Conservation (phyloP, 2,888 invertebrate species). For the Drosophila antonietae region DNA sequence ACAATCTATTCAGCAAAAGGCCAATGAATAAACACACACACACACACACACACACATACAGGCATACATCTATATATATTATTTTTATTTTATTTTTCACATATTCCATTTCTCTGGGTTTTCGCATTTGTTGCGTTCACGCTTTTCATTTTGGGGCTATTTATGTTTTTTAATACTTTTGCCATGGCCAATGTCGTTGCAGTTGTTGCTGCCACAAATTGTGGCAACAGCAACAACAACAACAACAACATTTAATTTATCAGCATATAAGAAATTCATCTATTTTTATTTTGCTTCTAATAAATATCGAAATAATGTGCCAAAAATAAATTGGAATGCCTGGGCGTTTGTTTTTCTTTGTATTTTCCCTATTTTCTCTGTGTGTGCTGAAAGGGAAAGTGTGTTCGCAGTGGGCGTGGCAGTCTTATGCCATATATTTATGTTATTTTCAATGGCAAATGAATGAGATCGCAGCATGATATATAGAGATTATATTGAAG, state of each 20-base stretch:
- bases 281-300: conserved; percentile 51
- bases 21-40: conserved; percentile 17
- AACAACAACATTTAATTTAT: neutral
- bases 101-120: conserved; percentile 15
- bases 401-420: conserved; percentile 35
- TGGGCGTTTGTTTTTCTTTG: conserved; percentile 38
- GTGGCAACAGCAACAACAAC: conserved; percentile 18
- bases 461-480: neutral
- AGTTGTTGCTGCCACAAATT: conserved; percentile 57
- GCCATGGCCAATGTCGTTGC: conserved; percentile 58
- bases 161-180: conserved; percentile 47
- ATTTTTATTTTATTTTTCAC: conserved; percentile 12
- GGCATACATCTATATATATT: conserved; percentile 1
- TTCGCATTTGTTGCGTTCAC: conserved; percentile 45
- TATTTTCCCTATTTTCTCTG: neutral
- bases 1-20: conserved; percentile 14
- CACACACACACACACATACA: conserved; percentile 9
- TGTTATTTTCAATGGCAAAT: conserved; percentile 29
- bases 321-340: conserved; percentile 68
- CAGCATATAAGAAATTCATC: conserved; percentile 13
- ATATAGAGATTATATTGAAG: conserved; percentile 5
- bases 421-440: conserved; percentile 7
- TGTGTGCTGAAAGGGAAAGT: conserved; percentile 65
- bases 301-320: conserved; percentile 49
- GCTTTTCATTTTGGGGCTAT: conserved; percentile 30